Conservation (phyloP, 2,113 vertebrate species). For the Gymnocephalus cernua region DNA sequence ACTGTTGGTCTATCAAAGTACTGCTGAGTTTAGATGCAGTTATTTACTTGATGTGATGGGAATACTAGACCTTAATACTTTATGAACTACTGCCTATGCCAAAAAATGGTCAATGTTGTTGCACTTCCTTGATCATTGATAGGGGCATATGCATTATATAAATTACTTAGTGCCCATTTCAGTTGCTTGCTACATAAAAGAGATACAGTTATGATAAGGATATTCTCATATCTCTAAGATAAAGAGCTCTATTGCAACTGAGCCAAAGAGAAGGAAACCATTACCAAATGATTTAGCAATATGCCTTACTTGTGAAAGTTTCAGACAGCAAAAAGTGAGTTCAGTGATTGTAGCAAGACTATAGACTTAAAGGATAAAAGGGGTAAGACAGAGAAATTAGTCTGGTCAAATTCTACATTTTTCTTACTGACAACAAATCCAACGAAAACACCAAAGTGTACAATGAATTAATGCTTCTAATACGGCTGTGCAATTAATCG, state of each 20-base stretch:
- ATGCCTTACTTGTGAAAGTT: neutral
- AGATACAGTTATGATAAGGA: slow-evolving; percentile 40
- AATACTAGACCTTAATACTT: neutral
- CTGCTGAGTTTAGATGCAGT: neutral
- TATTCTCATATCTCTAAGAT: slow-evolving; percentile 24
- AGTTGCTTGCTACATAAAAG: slow-evolving; percentile 14
- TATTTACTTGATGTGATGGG: neutral
- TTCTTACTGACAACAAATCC: neutral
- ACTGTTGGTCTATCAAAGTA: neutral
- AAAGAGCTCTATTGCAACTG: slow-evolving; percentile 30
- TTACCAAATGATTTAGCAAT: slow-evolving; percentile 16
- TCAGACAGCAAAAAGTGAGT: neutral
- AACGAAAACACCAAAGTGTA: neutral
- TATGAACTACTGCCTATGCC: neutral
- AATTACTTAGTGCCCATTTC: slow-evolving; percentile 20
- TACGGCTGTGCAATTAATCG: too few relatives aligned
- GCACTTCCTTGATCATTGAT: neutral
- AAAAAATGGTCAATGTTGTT: neutral
- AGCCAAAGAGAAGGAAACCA: slow-evolving; percentile 45
- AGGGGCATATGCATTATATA: neutral
- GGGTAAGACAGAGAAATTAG: too few relatives aligned
- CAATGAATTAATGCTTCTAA: neutral
- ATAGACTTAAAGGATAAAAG: neutral
- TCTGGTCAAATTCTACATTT: neutral
- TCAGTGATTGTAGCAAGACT: neutral